A percentile compares a stretch with the other conserved stretches of the same genome.
These are phyloP conservation scores for Labrus mixtus DNA, from an alignment of 2,113 vertebrate genomes.

Conservation along the genomic window DNA sequence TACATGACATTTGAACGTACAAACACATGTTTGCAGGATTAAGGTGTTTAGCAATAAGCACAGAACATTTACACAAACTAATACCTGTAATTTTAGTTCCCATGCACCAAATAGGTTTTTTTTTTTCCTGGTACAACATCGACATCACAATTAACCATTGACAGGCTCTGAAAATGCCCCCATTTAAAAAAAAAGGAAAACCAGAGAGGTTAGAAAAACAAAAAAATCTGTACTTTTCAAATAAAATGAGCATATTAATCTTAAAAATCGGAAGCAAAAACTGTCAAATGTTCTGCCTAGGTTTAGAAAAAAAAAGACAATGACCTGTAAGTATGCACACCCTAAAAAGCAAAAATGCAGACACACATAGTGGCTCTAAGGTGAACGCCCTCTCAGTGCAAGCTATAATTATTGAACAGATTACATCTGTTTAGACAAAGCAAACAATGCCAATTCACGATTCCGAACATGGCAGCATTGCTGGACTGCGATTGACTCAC, in stretches of 20 bases:
- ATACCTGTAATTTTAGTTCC: no score
- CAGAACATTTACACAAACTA: no score
- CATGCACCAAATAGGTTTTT: no score
- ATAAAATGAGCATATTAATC: background rate
- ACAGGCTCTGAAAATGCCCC: background rate
- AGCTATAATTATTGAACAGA: conserved; percentile 17
- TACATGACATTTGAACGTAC: background rate
- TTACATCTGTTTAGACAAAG: conserved; percentile 38
- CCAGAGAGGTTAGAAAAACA: background rate
- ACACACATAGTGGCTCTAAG: background rate
- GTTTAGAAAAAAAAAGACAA: no score
- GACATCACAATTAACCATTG: no score
- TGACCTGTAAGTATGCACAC: no score
- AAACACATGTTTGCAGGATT: background rate
- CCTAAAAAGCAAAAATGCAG: background rate
- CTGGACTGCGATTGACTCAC: conserved; percentile 32
- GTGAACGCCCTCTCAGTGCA: background rate
- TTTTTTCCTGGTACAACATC: no score
- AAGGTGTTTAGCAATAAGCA: no score
- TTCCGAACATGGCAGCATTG: conserved; percentile 2
- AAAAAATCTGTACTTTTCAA: no score
- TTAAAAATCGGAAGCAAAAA: no score
- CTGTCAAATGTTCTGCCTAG: no score
- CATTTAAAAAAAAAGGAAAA: background rate
- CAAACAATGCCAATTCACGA: conserved; percentile 1